Percentiles rank a stretch among this genome's conserved stretches.
Conservation (phyloP, 2,113 vertebrate species). For the Cromileptes altivelis region DNA sequence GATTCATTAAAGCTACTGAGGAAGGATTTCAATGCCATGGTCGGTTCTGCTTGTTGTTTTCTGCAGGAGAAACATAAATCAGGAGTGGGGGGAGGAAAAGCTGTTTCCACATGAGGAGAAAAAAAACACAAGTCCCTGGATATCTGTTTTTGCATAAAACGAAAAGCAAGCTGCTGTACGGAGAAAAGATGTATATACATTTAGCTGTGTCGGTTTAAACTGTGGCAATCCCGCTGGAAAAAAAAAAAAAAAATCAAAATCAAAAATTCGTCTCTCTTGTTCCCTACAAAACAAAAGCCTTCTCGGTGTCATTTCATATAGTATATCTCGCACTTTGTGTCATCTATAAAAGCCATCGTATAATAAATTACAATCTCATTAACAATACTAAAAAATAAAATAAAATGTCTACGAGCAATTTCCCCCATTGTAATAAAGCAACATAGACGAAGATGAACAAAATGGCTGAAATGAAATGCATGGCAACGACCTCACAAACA, state of each 20-base stretch:
- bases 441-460: slow-evolving; percentile 61
- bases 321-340: slow-evolving; percentile 86
- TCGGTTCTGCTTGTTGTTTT: slow-evolving; percentile 83
- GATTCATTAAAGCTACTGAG: slow-evolving; percentile 95
- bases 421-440: slow-evolving; percentile 47
- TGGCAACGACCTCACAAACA: slow-evolving; percentile 50
- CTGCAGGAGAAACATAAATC: slow-evolving; percentile 82
- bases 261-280: slow-evolving; percentile 64
- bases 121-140: slow-evolving; percentile 86
- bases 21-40: slow-evolving; percentile 85
- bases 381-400: slow-evolving; percentile 75
- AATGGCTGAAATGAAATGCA: slow-evolving; percentile 72
- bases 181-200: slow-evolving; percentile 94
- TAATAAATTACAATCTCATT: slow-evolving; percentile 89
- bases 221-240: slow-evolving; percentile 85
- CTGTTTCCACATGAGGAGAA: slow-evolving; percentile 87
- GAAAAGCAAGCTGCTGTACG: slow-evolving; percentile 83
- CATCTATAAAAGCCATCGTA: slow-evolving; percentile 85
- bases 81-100: slow-evolving; percentile 80
- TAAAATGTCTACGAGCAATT: slow-evolving; percentile 38
- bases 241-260: slow-evolving; percentile 55
- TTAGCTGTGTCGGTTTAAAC: slow-evolving; percentile 87
- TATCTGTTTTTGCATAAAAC: slow-evolving; percentile 88
- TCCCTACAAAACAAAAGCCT: slow-evolving; percentile 83
- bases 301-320: slow-evolving; percentile 86